Evolutionary conservation across 2,797 vertebrate genomes (phyloP).

Genomic region (Phoeniculus purpureus): DNA sequence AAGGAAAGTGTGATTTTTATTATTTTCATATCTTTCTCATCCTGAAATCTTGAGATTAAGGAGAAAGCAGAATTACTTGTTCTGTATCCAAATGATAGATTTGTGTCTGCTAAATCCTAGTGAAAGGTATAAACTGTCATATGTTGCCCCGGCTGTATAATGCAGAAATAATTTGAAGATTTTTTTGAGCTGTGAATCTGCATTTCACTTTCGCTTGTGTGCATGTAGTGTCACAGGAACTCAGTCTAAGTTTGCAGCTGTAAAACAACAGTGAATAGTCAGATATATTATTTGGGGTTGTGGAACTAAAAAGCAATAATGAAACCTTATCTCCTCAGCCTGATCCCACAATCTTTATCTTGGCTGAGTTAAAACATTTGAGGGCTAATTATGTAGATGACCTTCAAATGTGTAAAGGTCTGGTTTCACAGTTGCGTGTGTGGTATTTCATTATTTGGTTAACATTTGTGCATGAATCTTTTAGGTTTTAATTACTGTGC

Average conservation of each 20-base stretch:
- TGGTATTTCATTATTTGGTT: neutral
- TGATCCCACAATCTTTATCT: neutral
- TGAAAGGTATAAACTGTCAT: neutral
- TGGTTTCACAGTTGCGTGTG: neutral
- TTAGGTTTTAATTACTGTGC: neutral
- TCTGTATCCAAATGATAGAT: neutral
- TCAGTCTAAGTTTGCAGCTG: neutral
- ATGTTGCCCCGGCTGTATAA: neutral
- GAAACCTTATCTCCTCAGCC: neutral
- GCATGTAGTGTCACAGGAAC: neutral
- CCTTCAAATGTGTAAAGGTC: neutral
- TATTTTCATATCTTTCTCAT: neutral
- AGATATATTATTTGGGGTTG: neutral
- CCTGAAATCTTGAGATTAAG: neutral
- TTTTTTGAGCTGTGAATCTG: neutral
- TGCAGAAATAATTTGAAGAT: slow-evolving; percentile 25
- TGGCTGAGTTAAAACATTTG: neutral
- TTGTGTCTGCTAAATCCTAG: neutral
- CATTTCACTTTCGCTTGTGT: neutral
- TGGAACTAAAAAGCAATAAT: neutral
- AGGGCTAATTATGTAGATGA: neutral
- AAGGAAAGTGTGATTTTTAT: neutral
- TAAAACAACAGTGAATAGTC: neutral
- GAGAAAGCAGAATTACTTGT: neutral
- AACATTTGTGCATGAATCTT: neutral